Conservation (phyloP, 2,797 vertebrate species). For the Galagoides demidoff region DNA sequence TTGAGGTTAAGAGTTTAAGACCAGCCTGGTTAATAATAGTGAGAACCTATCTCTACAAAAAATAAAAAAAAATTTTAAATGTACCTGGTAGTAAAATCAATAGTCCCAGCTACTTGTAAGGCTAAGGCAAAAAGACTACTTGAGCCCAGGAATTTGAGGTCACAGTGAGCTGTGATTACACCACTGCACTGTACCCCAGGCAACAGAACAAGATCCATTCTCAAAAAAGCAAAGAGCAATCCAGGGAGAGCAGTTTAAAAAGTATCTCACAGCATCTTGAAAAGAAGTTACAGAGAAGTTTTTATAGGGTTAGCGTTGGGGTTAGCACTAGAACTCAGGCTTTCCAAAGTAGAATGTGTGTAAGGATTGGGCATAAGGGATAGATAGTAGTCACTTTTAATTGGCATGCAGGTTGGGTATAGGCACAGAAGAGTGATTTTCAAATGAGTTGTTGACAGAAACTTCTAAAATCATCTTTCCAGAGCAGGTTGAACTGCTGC, state of each 20-base stretch:
- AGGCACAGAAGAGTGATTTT: neutral
- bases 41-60: neutral
- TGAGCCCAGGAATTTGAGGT: neutral
- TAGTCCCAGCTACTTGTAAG: neutral
- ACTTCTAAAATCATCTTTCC: slow-evolving; percentile 29
- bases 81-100: neutral
- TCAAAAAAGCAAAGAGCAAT: neutral
- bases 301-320: neutral
- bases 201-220: neutral
- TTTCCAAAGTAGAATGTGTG: neutral
- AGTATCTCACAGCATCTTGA: neutral
- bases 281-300: neutral
- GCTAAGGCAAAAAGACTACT: neutral
- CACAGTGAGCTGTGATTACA: neutral
- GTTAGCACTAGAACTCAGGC: slow-evolving; percentile 13
- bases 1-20: neutral
- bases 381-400: neutral
- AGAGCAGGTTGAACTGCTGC: neutral
- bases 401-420: neutral
- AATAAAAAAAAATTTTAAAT: neutral
- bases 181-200: neutral
- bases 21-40: neutral
- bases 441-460: slow-evolving; percentile 20
- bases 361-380: neutral
- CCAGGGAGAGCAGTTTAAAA: neutral